A percentile compares a stretch with the other conserved stretches of the same genome.
These are phyloP conservation scores for Taenaris catops DNA, from an alignment of 2,888 invertebrate species.

Conservation along the genomic window DNA sequence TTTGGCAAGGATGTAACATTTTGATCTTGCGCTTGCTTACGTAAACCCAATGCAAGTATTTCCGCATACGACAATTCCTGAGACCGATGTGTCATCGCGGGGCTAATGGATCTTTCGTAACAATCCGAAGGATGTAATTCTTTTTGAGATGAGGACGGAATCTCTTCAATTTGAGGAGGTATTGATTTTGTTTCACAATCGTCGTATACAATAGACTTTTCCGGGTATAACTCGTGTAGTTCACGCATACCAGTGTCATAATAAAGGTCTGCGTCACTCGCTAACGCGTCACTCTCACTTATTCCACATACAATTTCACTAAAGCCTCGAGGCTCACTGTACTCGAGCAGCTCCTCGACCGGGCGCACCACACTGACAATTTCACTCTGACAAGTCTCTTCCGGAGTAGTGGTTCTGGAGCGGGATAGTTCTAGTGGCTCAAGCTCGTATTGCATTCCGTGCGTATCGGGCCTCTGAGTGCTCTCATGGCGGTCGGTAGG, in stretches of 20 bases:
- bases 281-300: constrained; percentile 59
- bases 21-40: constrained; percentile 45
- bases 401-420: constrained; percentile 23
- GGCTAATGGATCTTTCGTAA: constrained; percentile 44
- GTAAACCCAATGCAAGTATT: constrained; percentile 84
- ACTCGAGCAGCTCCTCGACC: constrained; percentile 36
- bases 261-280: constrained; percentile 38
- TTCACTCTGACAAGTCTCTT: constrained; percentile 32
- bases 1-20: constrained; percentile 47
- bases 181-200: constrained; percentile 29
- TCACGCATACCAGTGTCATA: constrained; percentile 30
- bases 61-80: constrained; percentile 86
- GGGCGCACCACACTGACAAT: constrained; percentile 37
- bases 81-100: constrained; percentile 49
- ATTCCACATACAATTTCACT: constrained; percentile 49
- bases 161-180: constrained; percentile 20
- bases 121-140: constrained; percentile 32
- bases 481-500: constrained; percentile 39
- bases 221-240: constrained; percentile 28
- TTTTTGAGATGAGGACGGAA: constrained; percentile 12
- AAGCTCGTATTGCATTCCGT: constrained; percentile 28
- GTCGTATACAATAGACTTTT: constrained; percentile 30
- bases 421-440: constrained; percentile 19
- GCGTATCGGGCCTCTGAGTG: constrained; percentile 32
- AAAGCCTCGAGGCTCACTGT: constrained; percentile 32